Evolutionary conservation across 2,113 vertebrate genomes (phyloP).

Genomic region (Gobio gobio): DNA sequence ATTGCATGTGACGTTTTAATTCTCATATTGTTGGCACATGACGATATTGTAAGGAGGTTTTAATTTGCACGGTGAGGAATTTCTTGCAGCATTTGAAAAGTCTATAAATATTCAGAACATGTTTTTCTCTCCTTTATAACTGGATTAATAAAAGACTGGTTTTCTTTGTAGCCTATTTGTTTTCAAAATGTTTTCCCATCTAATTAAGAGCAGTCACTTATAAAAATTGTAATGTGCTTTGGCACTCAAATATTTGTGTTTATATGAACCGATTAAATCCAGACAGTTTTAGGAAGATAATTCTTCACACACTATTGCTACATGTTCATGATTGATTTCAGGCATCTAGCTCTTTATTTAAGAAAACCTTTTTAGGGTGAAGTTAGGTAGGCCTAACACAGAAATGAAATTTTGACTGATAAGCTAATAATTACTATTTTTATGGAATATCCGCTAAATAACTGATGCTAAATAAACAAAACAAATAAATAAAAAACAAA

Average conservation of each 20-base stretch:
- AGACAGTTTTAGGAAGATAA: not conserved
- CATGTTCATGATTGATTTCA: not conserved
- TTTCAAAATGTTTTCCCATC: not conserved
- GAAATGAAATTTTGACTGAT: not conserved
- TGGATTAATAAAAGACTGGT: not conserved
- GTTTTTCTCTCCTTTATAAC: not conserved
- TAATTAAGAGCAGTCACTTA: not conserved
- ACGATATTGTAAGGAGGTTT: not conserved
- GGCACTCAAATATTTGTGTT: not conserved
- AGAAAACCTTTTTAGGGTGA: not conserved
- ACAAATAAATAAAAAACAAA: not conserved
- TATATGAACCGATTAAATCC: not conserved
- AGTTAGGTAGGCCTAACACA: not conserved
- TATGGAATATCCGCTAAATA: not conserved
- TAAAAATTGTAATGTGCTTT: not conserved
- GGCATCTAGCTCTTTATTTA: not conserved
- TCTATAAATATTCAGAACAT: conserved; percentile 11
- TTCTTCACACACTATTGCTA: not conserved
- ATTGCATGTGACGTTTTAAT: conserved; percentile 29
- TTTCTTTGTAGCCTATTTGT: not conserved
- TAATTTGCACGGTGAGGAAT: conserved; percentile 9
- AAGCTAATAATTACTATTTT: not conserved
- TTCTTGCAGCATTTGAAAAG: not conserved
- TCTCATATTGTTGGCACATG: conserved; percentile 4
- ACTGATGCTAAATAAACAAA: not conserved